A percentile compares a stretch with the other conserved stretches of the same genome.
Evolutionary conservation across 2,888 invertebrate genomes (phyloP).

Genomic region (Chalcis sispes): DNA sequence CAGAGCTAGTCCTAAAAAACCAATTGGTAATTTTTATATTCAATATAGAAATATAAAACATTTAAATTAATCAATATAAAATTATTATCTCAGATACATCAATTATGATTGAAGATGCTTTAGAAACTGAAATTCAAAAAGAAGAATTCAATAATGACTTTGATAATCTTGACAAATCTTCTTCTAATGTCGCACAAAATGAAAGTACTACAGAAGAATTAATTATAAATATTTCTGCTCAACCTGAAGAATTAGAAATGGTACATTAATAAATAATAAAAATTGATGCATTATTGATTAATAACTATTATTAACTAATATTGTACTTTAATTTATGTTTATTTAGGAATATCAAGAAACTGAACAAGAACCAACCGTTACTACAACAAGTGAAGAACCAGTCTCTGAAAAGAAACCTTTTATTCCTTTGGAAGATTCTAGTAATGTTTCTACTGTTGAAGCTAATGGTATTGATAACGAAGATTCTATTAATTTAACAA

Average conservation of each 20-base stretch:
- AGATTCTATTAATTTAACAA: constrained; percentile 87
- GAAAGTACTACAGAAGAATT: constrained; percentile 27
- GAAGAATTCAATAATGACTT: constrained; percentile 56
- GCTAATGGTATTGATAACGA: constrained; percentile 84
- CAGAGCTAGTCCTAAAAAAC: constrained; percentile 68
- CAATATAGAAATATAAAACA: constrained; percentile 1
- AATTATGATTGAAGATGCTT: constrained; percentile 45
- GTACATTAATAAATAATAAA: constrained; percentile 21
- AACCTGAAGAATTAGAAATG: constrained; percentile 56
- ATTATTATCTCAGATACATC: constrained; percentile 56
- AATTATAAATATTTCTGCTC: constrained; percentile 47
- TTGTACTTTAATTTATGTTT: constrained; percentile 9
- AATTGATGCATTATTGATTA: background rate
- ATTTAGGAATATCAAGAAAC: constrained; percentile 43
- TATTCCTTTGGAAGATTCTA: constrained; percentile 48
- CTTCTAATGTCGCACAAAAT: constrained; percentile 24
- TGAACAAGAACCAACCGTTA: constrained; percentile 41
- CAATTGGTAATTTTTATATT: constrained; percentile 60
- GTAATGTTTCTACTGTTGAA: constrained; percentile 69
- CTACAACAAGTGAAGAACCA: constrained; percentile 57
- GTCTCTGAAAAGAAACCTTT: constrained; percentile 58
- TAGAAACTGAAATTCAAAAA: constrained; percentile 52
- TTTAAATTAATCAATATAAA: background rate
- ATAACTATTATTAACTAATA: background rate
- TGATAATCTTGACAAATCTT: constrained; percentile 27